Base-by-base conservation (phyloP, 1,140 invertebrate genomes). In the Scaptomyza montana region DNA sequence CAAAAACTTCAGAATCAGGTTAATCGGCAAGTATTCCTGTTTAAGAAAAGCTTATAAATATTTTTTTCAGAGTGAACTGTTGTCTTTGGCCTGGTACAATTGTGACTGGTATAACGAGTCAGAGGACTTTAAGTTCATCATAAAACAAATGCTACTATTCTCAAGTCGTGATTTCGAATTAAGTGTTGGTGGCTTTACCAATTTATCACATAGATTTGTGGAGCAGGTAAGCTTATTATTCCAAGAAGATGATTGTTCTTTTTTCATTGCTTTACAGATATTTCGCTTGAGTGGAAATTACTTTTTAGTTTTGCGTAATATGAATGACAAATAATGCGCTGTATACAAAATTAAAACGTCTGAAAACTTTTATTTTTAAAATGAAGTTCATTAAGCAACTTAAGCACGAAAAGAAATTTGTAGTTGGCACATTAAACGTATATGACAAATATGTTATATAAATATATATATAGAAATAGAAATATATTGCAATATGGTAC, bases 371-470 rank as follows among this genome's bases (percentile, higher is more conserved):
- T 89, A 77, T 74, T 85, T 76, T 45, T 78, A 77, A 67, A 55
- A 59, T 71, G 63, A 70, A 81, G 72, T 71, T 84, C 67, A 78
- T 81, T 69, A 77, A 62, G 69, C 72, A 69, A 87, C 79, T 89
- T 89, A 89, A 66, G 80, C 70, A 80, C 73, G 47, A 71, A 68
- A 63, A 80, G 80, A 70, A 65, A 73, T 72, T 79, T 82, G 68
- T 72, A 87, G 73, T 81, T 86, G 82, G 78, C 82, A 86, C 82
- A 86, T 86, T 87, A 80, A 89, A 89, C 79, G 64, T 89, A 89
- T 30, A 69, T 77, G 76, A 79, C 68, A 87, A 89, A 79, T 76
- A 74, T 89, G 63, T 87, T 84, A 81, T 9, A 60, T 49, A 70
- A 5, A 60, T 49, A 74, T 74, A 70, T 16, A 1, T 16, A 16